Percentiles rank a stretch among this genome's conserved stretches.
Conservation (phyloP, 2,888 invertebrate genomes). For the Bellardia bayeri region DNA sequence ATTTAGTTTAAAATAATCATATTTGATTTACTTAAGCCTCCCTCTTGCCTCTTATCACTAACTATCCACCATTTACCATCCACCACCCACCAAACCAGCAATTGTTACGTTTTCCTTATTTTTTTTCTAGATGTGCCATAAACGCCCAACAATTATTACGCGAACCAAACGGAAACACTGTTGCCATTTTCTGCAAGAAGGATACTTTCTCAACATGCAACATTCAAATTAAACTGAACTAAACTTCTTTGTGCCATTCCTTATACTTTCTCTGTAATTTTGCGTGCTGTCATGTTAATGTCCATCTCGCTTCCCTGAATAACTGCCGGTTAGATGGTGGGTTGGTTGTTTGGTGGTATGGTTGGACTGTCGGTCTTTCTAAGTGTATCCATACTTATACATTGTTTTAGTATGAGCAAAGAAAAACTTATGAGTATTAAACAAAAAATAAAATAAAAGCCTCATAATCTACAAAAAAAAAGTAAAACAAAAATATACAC, state of each 20-base stretch:
- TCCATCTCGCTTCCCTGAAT: conserved; percentile 28
- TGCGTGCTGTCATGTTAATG: conserved; percentile 60
- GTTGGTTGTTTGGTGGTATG: background rate
- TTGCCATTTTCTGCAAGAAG: conserved; percentile 63
- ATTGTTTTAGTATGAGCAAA: background rate
- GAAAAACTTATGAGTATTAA: conserved; percentile 27
- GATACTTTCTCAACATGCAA: conserved; percentile 67
- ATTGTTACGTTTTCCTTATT: background rate
- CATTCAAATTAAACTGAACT: conserved; percentile 68
- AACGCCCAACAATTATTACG: conserved; percentile 63
- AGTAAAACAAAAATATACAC: background rate
- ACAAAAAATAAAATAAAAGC: conserved; percentile 35
- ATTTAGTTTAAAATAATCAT: conserved; percentile 52
- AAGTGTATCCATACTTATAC: background rate
- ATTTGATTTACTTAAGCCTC: conserved; percentile 50
- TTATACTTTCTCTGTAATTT: conserved; percentile 12
- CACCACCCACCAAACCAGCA: background rate
- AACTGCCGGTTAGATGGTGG: background rate
- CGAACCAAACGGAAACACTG: conserved; percentile 60
- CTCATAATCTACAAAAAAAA: conserved; percentile 34
- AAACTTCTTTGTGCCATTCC: conserved; percentile 17
- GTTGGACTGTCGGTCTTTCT: background rate
- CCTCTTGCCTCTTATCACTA: too few relatives aligned
- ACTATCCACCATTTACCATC: too few relatives aligned
- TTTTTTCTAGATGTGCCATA: conserved; percentile 12